Conservation (phyloP, 1,140 invertebrate genomes). For the Panagrolaimus sp. region DNA sequence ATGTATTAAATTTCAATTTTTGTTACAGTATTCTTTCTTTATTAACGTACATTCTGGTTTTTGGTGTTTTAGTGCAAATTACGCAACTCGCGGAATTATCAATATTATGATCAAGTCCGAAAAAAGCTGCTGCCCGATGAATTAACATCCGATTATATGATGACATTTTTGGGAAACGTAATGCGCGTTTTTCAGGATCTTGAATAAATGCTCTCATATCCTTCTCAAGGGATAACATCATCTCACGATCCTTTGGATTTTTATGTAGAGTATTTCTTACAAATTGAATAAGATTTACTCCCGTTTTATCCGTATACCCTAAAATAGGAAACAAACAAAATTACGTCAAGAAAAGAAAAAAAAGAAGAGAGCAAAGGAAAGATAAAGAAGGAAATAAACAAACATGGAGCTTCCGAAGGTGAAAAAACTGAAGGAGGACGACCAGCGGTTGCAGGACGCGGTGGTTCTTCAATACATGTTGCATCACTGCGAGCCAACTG, state of each 20-base stretch:
- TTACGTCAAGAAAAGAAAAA: neutral
- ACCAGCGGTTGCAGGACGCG: neutral
- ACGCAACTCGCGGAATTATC: constrained; percentile 16
- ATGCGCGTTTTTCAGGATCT: neutral
- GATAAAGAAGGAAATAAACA: neutral
- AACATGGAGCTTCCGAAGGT: neutral
- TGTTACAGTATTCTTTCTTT: neutral
- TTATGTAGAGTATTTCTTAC: constrained; percentile 27
- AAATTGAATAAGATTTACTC: constrained; percentile 19
- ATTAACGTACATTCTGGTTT: constrained; percentile 21
- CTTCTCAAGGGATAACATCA: constrained; percentile 18
- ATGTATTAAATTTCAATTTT: neutral
- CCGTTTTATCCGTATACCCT: constrained; percentile 18
- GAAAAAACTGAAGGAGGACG: no score
- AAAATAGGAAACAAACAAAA: neutral
- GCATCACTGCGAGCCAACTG: constrained; percentile 9
- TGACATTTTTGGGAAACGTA: neutral
- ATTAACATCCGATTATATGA: constrained; percentile 29
- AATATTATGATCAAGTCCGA: constrained; percentile 28
- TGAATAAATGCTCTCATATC: constrained; percentile 14
- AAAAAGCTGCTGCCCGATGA: constrained; percentile 27
- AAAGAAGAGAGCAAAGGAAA: neutral
- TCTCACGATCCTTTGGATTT: constrained; percentile 24
- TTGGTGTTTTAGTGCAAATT: constrained; percentile 20
- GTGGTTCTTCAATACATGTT: neutral